These are phyloP conservation scores for Torymus texanus DNA, from an alignment of 2,888 invertebrate species.

Conservation along the genomic window DNA sequence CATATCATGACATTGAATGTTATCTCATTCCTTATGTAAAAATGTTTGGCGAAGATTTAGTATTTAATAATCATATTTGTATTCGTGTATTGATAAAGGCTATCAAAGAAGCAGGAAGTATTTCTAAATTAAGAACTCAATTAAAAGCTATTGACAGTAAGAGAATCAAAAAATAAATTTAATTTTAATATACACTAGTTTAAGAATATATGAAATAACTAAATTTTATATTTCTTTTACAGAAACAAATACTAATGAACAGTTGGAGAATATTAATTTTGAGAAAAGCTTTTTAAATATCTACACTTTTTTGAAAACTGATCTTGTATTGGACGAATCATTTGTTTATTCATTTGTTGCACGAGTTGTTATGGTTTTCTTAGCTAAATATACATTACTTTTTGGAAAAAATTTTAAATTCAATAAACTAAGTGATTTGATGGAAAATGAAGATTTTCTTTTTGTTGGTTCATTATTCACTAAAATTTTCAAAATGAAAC, in stretches of 20 bases:
- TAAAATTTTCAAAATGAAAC: background rate
- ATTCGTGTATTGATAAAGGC: background rate
- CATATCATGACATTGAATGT: constrained; percentile 88
- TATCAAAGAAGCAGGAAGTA: background rate
- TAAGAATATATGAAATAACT: no score
- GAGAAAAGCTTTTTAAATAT: no score
- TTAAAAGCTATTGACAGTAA: background rate
- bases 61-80: background rate
- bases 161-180: no score
- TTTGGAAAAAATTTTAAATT: background rate
- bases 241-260: no score
- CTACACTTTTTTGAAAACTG: no score
- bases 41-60: background rate
- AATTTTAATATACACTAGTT: no score
- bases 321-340: no score
- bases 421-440: background rate
- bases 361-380: background rate
- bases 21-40: background rate
- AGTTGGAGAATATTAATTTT: no score
- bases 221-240: no score
- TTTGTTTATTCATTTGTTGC: no score
- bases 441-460: background rate
- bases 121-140: constrained; percentile 3
- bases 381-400: background rate
- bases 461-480: constrained; percentile 2